Evolutionary conservation across 2,888 invertebrate species (phyloP).

Genomic region (Tridacna gigas): DNA sequence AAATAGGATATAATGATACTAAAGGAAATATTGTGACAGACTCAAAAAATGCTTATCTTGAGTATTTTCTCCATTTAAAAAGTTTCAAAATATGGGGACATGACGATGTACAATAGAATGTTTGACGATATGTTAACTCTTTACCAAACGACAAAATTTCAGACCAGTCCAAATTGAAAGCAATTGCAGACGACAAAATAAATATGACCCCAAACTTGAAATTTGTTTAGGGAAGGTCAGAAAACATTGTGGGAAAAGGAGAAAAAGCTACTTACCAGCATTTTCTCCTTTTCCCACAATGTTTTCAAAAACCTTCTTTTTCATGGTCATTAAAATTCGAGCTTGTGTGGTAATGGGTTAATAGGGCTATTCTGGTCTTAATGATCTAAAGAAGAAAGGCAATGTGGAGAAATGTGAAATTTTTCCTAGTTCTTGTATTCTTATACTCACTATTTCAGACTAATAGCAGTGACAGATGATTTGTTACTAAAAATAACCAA

Average conservation of each 20-base stretch:
- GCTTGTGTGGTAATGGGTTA: not conserved
- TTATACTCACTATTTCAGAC: slow-evolving; percentile 58
- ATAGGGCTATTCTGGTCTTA: too few species aligned
- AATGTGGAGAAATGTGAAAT: not conserved
- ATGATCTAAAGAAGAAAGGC: not conserved
- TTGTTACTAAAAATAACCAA: slow-evolving; percentile 74
- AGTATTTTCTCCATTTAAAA: too few species aligned
- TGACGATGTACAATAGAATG: too few species aligned
- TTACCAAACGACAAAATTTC: too few species aligned
- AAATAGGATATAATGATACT: too few species aligned
- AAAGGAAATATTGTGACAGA: too few species aligned
- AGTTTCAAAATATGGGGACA: too few species aligned
- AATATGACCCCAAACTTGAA: too few species aligned
- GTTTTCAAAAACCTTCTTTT: not conserved
- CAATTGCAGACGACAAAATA: too few species aligned
- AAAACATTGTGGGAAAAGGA: slow-evolving; percentile 1
- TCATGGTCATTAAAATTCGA: not conserved
- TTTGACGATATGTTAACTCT: too few species aligned
- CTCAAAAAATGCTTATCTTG: too few species aligned
- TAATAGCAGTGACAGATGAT: slow-evolving; percentile 79
- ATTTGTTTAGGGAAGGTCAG: not conserved
- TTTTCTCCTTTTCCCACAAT: not conserved
- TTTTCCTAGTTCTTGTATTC: not conserved
- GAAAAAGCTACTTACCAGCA: not conserved
- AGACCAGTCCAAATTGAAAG: too few species aligned